Evolutionary conservation across 2,797 vertebrate species (phyloP), one percentile per base, ranked within the genome.

Genomic region (Tokudaia tokunoshimensis): DNA sequence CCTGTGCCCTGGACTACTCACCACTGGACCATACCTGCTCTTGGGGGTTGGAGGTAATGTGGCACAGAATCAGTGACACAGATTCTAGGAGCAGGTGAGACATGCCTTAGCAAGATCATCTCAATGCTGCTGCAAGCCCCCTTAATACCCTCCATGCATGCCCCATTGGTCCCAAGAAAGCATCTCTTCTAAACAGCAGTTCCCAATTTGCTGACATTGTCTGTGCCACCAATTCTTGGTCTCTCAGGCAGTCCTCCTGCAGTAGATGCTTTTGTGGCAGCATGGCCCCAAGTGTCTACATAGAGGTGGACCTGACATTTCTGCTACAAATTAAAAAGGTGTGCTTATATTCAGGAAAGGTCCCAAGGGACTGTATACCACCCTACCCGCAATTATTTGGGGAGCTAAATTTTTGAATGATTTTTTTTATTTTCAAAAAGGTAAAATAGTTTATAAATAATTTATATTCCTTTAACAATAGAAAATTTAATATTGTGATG

Each of bases 381-480:
- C 41, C 55, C 70, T 76, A 61, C 6, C 24, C 55, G 65, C 50
- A 19, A 29, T 86, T 82, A 78, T 63, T 37, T 89, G 72, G 50
- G 17, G 50, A 83, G 2, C 83, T 70, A 92, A 24, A 65, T 31
- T 89, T 92, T 14, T 61, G 52, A 93, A 2, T 90, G 2, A 57
- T 65, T 72, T 89, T 67, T 94, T 84, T 8, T 81, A 70, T 79
- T 76, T 61, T 61, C 2, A 61, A 24, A 70, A 52, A 31, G 34
- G 34, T 88, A 63, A 88, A 67, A 57, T 29, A 13, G 52, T 81
- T 22, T 88, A 17, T 72, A 72, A 29, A 24, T 55, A 85, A 89
- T 82, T 94, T 57, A 1, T 20, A 93, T 83, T 90, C 1, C 41
- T 92, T 76, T 96, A 85, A 37, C 67, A 93, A 89, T 37, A 83